Percentiles rank a stretch among this genome's conserved stretches.
phyloP scores from a whole-genome alignment of 1,140 invertebrate species.

The Lucilia sericata region DNA sequence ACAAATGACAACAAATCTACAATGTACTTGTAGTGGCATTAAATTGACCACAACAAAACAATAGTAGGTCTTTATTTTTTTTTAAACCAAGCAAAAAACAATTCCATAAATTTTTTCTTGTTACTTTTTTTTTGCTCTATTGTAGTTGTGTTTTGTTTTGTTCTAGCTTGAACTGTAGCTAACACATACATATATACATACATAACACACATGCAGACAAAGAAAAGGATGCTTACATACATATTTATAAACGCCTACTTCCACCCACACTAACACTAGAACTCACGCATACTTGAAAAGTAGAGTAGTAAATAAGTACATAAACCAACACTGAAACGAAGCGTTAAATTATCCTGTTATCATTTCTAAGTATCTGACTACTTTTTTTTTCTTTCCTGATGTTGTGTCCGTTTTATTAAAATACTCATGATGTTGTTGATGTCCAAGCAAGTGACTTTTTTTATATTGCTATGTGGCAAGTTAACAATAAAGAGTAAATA shows the following conservation, averaged over 20 bases:
- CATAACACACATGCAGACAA: no score
- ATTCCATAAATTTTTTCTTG: slow-evolving; percentile 10
- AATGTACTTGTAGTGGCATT: slow-evolving; percentile 10
- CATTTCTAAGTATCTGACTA: slow-evolving; percentile 11
- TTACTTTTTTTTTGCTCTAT: neutral
- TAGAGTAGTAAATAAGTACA: neutral
- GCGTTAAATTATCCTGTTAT: slow-evolving; percentile 29
- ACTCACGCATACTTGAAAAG: no score
- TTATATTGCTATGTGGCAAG: no score
- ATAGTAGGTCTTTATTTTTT: neutral
- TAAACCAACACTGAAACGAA: slow-evolving; percentile 17
- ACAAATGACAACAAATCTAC: neutral
- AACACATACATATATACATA: no score
- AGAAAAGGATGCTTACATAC: no score
- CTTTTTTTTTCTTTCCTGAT: neutral
- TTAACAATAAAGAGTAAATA: no score
- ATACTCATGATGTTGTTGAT: neutral
- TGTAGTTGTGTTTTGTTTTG: no score
- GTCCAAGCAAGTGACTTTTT: neutral
- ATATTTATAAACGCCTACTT: no score
- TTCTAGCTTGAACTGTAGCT: no score
- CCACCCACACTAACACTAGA: no score
- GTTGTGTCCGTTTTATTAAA: slow-evolving; percentile 9
- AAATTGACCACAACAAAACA: slow-evolving; percentile 29
- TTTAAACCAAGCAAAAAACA: neutral